These are phyloP conservation scores for Ferrisia virgata DNA, from an alignment of 2,888 invertebrate species.

Conservation along the genomic window DNA sequence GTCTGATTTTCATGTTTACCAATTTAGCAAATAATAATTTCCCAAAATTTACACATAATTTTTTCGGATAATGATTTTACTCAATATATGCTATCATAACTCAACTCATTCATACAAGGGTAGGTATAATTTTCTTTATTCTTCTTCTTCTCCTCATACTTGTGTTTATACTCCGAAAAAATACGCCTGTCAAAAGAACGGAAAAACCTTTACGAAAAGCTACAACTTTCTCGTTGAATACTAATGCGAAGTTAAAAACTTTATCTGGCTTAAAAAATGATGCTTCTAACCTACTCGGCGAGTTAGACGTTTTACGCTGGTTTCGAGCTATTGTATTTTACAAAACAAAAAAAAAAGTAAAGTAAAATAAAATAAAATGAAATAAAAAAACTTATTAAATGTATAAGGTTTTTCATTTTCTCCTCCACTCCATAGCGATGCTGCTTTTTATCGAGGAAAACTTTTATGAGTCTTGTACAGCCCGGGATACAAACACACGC, in stretches of 20 bases:
- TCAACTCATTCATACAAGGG: neutral
- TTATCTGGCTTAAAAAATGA: neutral
- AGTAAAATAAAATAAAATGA: neutral
- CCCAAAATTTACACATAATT: too few species aligned
- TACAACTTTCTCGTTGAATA: conserved; percentile 21
- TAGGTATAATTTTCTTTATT: too few species aligned
- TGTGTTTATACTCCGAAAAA: neutral
- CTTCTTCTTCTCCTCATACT: neutral
- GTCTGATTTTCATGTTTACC: too few species aligned
- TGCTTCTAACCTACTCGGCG: neutral
- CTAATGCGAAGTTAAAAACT: conserved; percentile 13
- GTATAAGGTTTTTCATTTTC: neutral
- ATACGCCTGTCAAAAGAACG: conserved; percentile 1
- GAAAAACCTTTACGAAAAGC: neutral
- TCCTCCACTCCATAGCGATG: neutral
- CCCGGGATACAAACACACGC: neutral
- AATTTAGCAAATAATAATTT: too few species aligned
- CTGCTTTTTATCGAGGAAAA: neutral
- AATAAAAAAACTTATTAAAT: conserved; percentile 16
- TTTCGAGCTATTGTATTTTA: neutral
- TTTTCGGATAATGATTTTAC: too few species aligned
- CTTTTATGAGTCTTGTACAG: neutral
- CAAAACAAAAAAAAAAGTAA: neutral
- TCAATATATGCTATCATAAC: neutral
- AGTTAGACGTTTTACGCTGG: neutral